Evolutionary conservation across 2,113 vertebrate genomes (phyloP), one percentile per base, ranked within the genome.

Genomic region (Hyla sarda): DNA sequence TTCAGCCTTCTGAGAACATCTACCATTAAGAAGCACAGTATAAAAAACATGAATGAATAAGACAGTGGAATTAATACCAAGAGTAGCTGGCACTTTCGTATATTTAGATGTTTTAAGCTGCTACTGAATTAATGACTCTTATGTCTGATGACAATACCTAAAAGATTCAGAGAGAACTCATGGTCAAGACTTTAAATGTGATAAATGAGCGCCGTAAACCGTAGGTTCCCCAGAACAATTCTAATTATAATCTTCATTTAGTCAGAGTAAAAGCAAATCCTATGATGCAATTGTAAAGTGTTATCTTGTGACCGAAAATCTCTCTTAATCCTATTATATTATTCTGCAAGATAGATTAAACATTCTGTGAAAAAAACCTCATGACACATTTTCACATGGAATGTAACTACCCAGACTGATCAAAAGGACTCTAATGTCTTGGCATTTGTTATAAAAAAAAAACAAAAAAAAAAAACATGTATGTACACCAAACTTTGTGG

Each of bases 271-370:
- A 58, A 34, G 34, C 77, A 80, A 80, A 80, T 80, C 77, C 32
- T 80, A 80, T 80, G 77, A 80, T 62, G 54, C 13, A 60, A 45
- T 80, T 34, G 30, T 60, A 25, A 80, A 60, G 77, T 80, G 60
- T 80, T 80, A 80, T 80, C 77, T 80, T 80, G 77, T 80, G 77
- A 80, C 77, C 12, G 77, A 80, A 62, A 80, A 80, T 80, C 77
- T 80, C 77, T 45, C 13, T 19, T 80, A 80, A 80, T 80, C 77
- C 77, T 80, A 80, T 80, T 80, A 80, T 60, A 58, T 45, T 80
- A 80, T 58, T 60, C 30, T 79, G 37, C 19, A 79, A 58, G 19
- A 62, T 11, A 80, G 77, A 80, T 60, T 80, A 41, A 45, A 12
- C 54, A 54, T 80, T 56, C 77, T 62, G 32, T 79, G 19, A 34